Percentiles rank a stretch among this genome's conserved stretches.
Conservation (phyloP, 2,888 invertebrate species). For the Aquatica leii region DNA sequence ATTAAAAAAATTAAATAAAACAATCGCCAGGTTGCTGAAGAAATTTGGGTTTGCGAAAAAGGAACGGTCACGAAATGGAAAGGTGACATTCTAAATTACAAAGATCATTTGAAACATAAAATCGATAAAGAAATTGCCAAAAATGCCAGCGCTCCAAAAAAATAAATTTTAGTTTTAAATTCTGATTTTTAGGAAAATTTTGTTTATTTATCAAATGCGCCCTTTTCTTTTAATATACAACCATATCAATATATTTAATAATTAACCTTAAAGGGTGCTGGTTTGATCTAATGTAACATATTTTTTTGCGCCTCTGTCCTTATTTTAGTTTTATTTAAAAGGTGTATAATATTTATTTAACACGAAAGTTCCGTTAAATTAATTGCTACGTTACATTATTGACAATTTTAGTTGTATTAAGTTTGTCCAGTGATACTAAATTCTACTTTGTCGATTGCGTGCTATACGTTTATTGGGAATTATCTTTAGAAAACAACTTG, state of each 20-base stretch:
- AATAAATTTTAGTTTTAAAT: conserved; percentile 32
- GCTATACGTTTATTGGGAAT: too few relatives aligned
- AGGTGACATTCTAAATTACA: conserved; percentile 95
- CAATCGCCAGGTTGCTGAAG: conserved; percentile 95
- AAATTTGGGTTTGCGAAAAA: conserved; percentile 99
- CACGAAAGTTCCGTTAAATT: too few relatives aligned
- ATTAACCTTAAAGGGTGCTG: too few relatives aligned
- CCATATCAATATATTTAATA: background rate
- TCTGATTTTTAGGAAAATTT: conserved; percentile 24
- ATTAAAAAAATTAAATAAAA: background rate
- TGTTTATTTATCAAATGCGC: conserved; percentile 13
- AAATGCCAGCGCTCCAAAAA: conserved; percentile 52
- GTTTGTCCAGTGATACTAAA: too few relatives aligned
- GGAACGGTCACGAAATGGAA: conserved; percentile 96
- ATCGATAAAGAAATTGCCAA: conserved; percentile 76
- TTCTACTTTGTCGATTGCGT: too few relatives aligned
- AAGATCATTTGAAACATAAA: conserved; percentile 90
- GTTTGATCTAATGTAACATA: too few relatives aligned
- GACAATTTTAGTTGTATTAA: too few relatives aligned
- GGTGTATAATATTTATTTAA: too few relatives aligned
- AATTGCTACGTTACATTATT: too few relatives aligned
- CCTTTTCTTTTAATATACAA: background rate
- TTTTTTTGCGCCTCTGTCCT: too few relatives aligned
- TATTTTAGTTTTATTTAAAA: too few relatives aligned
- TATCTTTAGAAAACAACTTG: too few relatives aligned